A percentile compares a stretch with the other conserved stretches of the same genome.
Conservation (phyloP, 1,140 invertebrate species). For the Apocrypta bakeri region DNA sequence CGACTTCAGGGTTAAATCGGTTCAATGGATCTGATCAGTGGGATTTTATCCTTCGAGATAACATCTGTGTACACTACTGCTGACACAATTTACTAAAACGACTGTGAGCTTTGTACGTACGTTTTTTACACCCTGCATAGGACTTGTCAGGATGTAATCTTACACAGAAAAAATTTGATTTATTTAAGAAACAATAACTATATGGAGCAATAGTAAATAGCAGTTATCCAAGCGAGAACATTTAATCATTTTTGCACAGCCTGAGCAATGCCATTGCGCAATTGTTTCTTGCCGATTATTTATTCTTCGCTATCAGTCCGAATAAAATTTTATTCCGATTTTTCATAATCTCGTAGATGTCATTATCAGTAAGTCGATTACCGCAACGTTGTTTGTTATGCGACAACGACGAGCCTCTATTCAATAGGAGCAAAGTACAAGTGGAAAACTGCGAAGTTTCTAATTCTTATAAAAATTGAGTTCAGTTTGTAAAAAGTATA, state of each 20-base stretch:
- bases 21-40: neutral
- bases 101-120: too few relatives aligned
- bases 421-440: constrained; percentile 16
- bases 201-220: too few relatives aligned
- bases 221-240: too few relatives aligned
- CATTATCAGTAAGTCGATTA: neutral
- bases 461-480: too few relatives aligned
- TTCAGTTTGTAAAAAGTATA: too few relatives aligned
- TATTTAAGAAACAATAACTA: too few relatives aligned
- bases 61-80: neutral
- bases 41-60: neutral
- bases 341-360: constrained; percentile 6
- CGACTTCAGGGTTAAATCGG: neutral
- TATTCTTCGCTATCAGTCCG: neutral
- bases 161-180: too few relatives aligned
- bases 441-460: neutral
- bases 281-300: neutral
- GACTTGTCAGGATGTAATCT: too few relatives aligned
- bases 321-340: constrained; percentile 3
- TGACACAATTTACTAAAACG: neutral
- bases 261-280: neutral
- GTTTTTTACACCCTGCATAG: too few relatives aligned
- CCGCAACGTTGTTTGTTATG: neutral
- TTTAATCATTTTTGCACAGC: too few relatives aligned
- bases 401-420: constrained; percentile 39